These are phyloP conservation scores for Panonychus citri DNA, from an alignment of 1,140 invertebrate species.

Conservation along the genomic window DNA sequence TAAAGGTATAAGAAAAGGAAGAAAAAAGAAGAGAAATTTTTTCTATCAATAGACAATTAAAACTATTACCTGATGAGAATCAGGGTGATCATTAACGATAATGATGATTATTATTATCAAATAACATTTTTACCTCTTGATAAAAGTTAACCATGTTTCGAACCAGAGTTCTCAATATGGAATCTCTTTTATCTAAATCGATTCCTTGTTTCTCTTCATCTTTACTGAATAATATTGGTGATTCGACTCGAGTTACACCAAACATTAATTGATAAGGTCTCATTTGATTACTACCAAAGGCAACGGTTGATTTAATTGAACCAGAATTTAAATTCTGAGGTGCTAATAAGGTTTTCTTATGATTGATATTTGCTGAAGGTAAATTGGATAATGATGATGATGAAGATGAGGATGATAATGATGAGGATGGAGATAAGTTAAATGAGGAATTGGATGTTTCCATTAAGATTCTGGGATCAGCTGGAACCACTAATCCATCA, in stretches of 20 bases:
- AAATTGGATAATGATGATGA: too few relatives aligned
- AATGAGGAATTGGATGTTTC: not conserved
- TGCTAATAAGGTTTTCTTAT: too few relatives aligned
- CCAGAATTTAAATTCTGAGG: too few relatives aligned
- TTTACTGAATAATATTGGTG: slow-evolving; percentile 69
- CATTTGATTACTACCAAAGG: slow-evolving; percentile 9
- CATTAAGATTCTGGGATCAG: slow-evolving; percentile 15
- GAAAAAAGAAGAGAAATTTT: not conserved
- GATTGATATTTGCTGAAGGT: too few relatives aligned
- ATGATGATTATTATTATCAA: too few relatives aligned
- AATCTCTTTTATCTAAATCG: slow-evolving; percentile 60
- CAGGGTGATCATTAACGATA: too few relatives aligned
- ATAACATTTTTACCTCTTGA: slow-evolving; percentile 13
- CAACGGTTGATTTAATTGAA: too few relatives aligned
- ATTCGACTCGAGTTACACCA: slow-evolving; percentile 74
- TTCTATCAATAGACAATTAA: too few relatives aligned
- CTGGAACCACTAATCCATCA: slow-evolving; percentile 35
- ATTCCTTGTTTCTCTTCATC: slow-evolving; percentile 83
- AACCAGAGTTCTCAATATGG: slow-evolving; percentile 70
- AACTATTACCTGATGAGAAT: too few relatives aligned
- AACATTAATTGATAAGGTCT: slow-evolving; percentile 68
- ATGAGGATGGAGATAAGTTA: not conserved
- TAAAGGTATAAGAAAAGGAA: slow-evolving; percentile 33
- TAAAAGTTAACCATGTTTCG: slow-evolving; percentile 32
- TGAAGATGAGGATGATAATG: not conserved